phyloP scores from a whole-genome alignment of 2,888 invertebrate genomes.

The Drosophila affinis region DNA sequence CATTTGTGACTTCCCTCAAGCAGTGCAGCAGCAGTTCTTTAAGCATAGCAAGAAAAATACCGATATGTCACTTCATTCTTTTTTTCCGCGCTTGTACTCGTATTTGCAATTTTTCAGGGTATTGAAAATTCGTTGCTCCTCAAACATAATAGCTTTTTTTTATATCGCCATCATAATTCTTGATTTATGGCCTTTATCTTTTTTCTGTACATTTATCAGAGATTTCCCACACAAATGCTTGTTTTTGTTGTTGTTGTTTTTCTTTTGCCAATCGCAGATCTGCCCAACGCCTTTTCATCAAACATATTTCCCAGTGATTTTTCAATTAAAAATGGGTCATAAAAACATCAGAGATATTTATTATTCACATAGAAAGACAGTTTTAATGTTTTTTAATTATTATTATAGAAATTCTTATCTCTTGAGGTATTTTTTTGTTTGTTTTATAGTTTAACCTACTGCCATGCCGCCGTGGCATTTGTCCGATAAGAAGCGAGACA shows the following conservation, averaged over 20 bases:
- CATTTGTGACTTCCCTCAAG: neutral
- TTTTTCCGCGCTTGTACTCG: neutral
- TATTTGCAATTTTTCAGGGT: neutral
- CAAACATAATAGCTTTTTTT: neutral
- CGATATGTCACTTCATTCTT: neutral
- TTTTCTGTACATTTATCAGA: constrained; percentile 13
- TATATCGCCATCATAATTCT: constrained; percentile 26
- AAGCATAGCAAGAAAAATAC: neutral
- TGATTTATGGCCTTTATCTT: constrained; percentile 55
- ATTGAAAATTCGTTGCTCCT: neutral
- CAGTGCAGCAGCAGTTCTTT: neutral
- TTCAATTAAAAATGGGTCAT: constrained; percentile 5
- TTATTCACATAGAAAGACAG: neutral
- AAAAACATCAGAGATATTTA: neutral
- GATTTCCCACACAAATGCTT: constrained; percentile 25
- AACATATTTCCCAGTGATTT: neutral
- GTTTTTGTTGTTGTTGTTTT: neutral
- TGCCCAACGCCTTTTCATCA: neutral
- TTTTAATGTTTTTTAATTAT: constrained; percentile 7
- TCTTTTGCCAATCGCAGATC: constrained; percentile 1
- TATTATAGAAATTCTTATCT: constrained; percentile 17
- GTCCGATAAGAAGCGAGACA: constrained; percentile 45
- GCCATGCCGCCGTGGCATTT: neutral
- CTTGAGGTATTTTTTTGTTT: neutral
- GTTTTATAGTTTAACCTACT: neutral